Conservation (phyloP, 2,113 vertebrate genomes). For the Pelecanoides urinatrix region DNA sequence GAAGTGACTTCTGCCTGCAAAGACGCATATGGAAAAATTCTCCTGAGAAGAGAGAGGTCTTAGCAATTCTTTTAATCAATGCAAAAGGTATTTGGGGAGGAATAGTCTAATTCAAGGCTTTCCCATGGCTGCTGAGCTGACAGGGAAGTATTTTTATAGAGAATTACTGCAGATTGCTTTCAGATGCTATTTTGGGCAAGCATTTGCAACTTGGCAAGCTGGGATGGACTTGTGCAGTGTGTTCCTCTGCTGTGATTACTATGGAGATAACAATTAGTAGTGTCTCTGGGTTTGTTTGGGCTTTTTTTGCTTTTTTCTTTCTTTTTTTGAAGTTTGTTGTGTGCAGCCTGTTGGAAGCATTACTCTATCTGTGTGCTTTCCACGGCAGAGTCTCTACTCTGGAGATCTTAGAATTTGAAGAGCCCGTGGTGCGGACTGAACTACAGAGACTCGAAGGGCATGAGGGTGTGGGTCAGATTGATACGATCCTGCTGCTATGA, state of each 20-base stretch:
- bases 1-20: background rate
- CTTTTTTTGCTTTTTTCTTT: background rate
- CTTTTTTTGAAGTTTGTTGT: background rate
- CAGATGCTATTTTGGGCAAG: background rate
- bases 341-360: background rate
- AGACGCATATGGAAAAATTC: background rate
- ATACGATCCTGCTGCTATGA: background rate
- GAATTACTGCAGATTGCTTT: background rate
- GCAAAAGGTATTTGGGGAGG: background rate
- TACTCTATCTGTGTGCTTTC: background rate
- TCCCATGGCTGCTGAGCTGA: background rate
- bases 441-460: rapidly evolving
- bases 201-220: background rate
- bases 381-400: background rate
- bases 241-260: background rate
- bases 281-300: too few relatives aligned
- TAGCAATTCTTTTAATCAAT: background rate
- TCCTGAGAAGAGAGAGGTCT: background rate
- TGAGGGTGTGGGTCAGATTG: background rate
- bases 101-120: background rate
- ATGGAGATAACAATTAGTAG: background rate
- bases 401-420: background rate
- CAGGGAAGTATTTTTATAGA: background rate
- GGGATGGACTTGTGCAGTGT: background rate
- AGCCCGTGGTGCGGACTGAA: rapidly evolving